Percentiles rank a stretch among this genome's conserved stretches.
phyloP scores from a whole-genome alignment of 2,797 vertebrate genomes.

The Gallinago nigripennis region DNA sequence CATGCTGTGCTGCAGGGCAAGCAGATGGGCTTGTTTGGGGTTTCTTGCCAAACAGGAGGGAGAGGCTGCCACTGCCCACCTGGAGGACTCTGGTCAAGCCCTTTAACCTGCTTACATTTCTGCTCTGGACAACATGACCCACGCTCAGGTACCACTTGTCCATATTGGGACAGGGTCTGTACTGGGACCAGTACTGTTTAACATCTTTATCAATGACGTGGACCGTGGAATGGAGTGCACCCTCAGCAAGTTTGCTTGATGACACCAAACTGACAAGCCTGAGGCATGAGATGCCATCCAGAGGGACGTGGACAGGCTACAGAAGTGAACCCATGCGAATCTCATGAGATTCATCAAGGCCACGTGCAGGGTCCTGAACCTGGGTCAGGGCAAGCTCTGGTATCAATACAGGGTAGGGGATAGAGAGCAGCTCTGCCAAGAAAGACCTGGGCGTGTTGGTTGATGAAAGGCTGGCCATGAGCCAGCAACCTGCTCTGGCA shows the following conservation, averaged over 20 bases:
- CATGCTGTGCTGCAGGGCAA: not conserved
- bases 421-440: not conserved
- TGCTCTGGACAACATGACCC: not conserved
- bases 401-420: too few species aligned
- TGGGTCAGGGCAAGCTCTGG: fast-evolving
- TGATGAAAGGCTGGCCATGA: not conserved
- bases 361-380: not conserved
- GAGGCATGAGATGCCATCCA: not conserved
- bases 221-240: not conserved
- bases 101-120: not conserved
- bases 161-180: fast-evolving
- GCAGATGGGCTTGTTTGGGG: not conserved
- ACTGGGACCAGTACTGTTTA: not conserved
- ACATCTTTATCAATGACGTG: not conserved
- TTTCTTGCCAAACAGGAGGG: not conserved
- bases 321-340: not conserved
- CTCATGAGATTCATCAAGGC: not conserved
- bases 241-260: too few species aligned
- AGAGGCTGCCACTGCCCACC: not conserved
- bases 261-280: not conserved
- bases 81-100: not conserved
- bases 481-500: fast-evolving
- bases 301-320: not conserved
- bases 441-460: not conserved
- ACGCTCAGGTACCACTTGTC: not conserved